A percentile compares a stretch with the other conserved stretches of the same genome.
phyloP scores from a whole-genome alignment of 2,797 vertebrate species.

The Argya squamiceps region DNA sequence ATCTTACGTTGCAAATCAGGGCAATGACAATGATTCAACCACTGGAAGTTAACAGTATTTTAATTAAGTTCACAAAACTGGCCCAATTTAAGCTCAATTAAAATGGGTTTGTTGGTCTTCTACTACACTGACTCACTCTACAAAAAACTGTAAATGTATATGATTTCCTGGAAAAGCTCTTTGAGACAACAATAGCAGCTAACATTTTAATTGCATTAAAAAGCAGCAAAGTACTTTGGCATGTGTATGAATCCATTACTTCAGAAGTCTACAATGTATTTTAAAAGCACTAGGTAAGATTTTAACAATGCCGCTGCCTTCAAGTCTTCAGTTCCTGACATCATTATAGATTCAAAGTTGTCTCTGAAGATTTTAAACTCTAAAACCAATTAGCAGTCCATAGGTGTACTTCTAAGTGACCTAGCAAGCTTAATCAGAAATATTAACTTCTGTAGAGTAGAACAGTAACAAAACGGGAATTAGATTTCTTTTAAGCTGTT shows the following conservation, averaged over 20 bases:
- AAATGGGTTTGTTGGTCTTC: background rate
- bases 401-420: background rate
- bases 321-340: background rate
- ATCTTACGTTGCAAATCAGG: background rate
- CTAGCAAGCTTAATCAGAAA: background rate
- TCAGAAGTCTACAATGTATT: slow-evolving; percentile 2
- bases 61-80: background rate
- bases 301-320: background rate
- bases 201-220: slow-evolving; percentile 21
- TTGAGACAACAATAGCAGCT: slow-evolving; percentile 7
- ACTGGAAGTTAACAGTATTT: background rate
- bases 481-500: background rate
- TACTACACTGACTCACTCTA: background rate
- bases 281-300: slow-evolving; percentile 3
- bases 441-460: background rate
- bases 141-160: background rate
- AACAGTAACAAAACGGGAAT: background rate
- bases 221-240: background rate
- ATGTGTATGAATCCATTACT: background rate
- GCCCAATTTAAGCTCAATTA: slow-evolving; percentile 10
- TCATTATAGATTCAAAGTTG: background rate
- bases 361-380: background rate
- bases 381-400: background rate
- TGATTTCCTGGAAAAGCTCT: background rate
- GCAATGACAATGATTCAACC: background rate